Evolutionary conservation across 2,113 vertebrate species (phyloP).

Genomic region (Cyprinodon tularosa): DNA sequence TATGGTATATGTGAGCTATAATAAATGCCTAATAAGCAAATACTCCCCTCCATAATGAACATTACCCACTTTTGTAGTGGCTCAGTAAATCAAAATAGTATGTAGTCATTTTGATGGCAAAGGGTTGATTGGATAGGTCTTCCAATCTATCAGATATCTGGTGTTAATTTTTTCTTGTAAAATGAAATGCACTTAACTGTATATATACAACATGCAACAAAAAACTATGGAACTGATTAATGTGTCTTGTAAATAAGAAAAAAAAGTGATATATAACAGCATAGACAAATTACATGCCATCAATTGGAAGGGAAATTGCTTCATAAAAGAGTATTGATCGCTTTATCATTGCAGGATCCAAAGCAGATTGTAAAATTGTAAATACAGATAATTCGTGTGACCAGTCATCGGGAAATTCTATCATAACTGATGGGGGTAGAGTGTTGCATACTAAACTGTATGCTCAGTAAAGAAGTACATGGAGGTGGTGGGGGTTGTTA

Average conservation of each 20-base stretch:
- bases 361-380: not conserved
- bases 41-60: no score
- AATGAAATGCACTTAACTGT: not conserved
- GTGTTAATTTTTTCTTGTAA: not conserved
- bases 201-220: not conserved
- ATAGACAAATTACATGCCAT: no score
- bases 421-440: slow-evolving; percentile 10
- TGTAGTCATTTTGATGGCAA: not conserved
- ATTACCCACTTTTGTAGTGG: not conserved
- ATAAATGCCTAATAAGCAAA: no score
- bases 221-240: not conserved
- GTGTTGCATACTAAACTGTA: slow-evolving; percentile 49
- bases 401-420: slow-evolving; percentile 33
- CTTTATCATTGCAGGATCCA: not conserved
- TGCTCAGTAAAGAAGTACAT: slow-evolving; percentile 54
- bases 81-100: not conserved
- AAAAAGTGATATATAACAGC: not conserved
- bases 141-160: not conserved
- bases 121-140: not conserved
- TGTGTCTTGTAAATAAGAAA: not conserved
- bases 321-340: no score
- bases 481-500: slow-evolving; percentile 37
- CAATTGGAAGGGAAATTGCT: no score
- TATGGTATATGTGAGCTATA: no score
- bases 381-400: not conserved